These are phyloP conservation scores for Dione vanillae DNA, from an alignment of 2,888 invertebrate species.

Conservation along the genomic window DNA sequence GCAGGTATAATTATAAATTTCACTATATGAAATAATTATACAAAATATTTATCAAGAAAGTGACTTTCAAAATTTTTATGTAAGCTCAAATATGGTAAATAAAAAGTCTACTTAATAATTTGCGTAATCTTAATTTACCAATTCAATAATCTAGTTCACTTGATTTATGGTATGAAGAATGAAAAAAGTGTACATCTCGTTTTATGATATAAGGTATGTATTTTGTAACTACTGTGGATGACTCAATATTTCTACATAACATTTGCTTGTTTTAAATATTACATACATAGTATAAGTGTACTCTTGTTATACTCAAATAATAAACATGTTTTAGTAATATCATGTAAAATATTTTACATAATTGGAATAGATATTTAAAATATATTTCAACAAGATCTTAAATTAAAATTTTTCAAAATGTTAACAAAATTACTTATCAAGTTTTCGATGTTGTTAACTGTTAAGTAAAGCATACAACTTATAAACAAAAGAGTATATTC, in stretches of 20 bases:
- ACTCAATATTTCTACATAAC: slow-evolving; percentile 28
- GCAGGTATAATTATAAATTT: neutral
- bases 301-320: too few species aligned
- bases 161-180: neutral
- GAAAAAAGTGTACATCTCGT: slow-evolving; percentile 11
- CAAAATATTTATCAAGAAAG: neutral
- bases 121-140: neutral
- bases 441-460: neutral
- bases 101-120: neutral
- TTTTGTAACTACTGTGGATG: slow-evolving; percentile 34
- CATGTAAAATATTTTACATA: too few species aligned
- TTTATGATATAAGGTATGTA: slow-evolving; percentile 24
- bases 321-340: too few species aligned
- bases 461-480: neutral
- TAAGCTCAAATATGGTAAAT: neutral
- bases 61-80: neutral
- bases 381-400: neutral
- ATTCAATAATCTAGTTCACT: slow-evolving; percentile 8
- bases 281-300: neutral
- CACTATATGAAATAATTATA: neutral
- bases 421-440: slow-evolving; percentile 2
- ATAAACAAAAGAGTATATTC: slow-evolving; percentile 17
- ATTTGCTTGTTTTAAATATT: slow-evolving; percentile 9
- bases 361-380: neutral
- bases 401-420: neutral